A percentile compares a stretch with the other conserved stretches of the same genome.
Evolutionary conservation across 1,140 invertebrate genomes (phyloP).

Genomic region (Daktulosphaira vitifoliae): DNA sequence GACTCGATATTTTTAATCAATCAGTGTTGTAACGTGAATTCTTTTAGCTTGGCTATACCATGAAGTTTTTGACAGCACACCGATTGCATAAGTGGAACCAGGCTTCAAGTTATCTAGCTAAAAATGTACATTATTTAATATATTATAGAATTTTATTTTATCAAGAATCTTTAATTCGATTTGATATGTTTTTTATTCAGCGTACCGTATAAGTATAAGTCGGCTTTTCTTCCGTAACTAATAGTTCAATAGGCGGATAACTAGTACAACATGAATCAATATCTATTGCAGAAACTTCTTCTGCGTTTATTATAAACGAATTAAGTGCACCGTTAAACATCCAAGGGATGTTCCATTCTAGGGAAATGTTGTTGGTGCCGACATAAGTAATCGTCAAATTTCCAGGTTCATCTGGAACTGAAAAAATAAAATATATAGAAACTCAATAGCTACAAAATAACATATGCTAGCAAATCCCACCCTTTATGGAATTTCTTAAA

Average conservation of each 20-base stretch:
- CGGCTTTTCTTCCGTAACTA: not conserved
- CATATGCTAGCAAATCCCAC: no score
- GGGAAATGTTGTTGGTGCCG: not conserved
- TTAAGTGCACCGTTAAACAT: conserved; percentile 4
- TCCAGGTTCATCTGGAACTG: not conserved
- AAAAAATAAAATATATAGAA: not conserved
- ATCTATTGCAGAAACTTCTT: not conserved
- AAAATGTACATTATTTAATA: not conserved
- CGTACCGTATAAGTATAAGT: conserved; percentile 4
- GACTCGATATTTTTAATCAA: no score
- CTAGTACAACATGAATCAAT: not conserved
- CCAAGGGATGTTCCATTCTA: conserved; percentile 1
- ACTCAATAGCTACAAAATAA: no score
- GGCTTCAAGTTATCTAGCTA: not conserved
- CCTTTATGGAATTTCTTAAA: no score
- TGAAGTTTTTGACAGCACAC: not conserved
- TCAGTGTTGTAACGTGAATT: not conserved
- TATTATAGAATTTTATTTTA: not conserved
- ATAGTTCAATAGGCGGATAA: not conserved
- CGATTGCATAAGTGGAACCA: not conserved
- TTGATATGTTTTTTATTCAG: no score
- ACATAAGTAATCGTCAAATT: not conserved
- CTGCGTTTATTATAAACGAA: not conserved
- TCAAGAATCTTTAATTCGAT: not conserved
- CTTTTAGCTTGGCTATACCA: not conserved